Evolutionary conservation across 2,113 vertebrate genomes (phyloP).

Genomic region (Triplophysa tibetana): DNA sequence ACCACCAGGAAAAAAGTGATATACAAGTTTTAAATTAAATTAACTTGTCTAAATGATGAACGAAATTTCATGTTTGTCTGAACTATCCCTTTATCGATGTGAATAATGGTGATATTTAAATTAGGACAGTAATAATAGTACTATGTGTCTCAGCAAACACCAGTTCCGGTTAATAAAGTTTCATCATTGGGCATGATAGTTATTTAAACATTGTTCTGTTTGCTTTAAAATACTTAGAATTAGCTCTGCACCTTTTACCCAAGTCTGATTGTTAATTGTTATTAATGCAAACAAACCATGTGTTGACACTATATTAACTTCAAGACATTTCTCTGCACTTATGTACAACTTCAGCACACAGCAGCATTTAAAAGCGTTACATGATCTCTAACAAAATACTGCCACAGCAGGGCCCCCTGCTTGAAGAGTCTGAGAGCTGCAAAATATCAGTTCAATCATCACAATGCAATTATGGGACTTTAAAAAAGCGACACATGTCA

Average conservation of each 20-base stretch:
- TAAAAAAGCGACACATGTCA: neutral
- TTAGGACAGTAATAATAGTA: too few species aligned
- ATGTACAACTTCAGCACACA: neutral
- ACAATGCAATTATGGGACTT: neutral
- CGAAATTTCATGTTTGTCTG: too few species aligned
- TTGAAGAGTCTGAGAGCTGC: neutral
- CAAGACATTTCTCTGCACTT: too few species aligned
- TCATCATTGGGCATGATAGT: neutral
- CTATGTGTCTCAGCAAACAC: neutral
- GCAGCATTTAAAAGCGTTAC: neutral
- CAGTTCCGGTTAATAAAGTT: neutral
- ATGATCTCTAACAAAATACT: neutral
- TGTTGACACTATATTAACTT: neutral
- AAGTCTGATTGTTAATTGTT: neutral
- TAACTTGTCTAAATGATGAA: too few species aligned
- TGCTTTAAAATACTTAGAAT: neutral
- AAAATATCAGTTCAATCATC: neutral
- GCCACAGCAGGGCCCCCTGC: neutral
- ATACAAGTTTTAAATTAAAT: too few species aligned
- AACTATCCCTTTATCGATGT: too few species aligned
- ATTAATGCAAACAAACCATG: neutral
- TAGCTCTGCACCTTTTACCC: neutral
- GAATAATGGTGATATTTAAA: too few species aligned
- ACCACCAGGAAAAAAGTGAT: too few species aligned
- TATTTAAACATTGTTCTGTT: constrained; percentile 8